Evolutionary conservation across 1,140 invertebrate species (phyloP).

Genomic region (Nylanderia fulva): DNA sequence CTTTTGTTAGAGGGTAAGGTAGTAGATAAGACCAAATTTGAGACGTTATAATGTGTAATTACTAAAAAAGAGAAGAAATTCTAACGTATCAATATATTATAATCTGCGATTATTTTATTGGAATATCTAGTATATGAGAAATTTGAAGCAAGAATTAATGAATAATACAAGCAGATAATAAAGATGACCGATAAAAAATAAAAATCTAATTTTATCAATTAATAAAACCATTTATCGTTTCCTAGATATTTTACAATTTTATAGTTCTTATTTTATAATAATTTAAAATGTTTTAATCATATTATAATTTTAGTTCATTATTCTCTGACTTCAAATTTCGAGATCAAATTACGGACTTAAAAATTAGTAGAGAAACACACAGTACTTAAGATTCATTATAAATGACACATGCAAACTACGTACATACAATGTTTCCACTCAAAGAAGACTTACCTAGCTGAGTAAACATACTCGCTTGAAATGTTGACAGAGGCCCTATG

Average conservation of each 20-base stretch:
- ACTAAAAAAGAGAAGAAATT: neutral
- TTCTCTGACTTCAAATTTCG: neutral
- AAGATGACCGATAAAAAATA: conserved; percentile 4
- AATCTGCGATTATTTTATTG: neutral
- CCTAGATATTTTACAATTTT: neutral
- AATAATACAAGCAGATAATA: neutral
- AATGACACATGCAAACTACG: neutral
- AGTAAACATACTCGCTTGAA: conserved; percentile 46
- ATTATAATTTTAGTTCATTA: neutral
- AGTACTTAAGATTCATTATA: conserved; percentile 35
- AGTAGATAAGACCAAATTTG: neutral
- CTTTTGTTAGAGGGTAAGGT: neutral
- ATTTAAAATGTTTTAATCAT: neutral
- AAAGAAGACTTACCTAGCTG: conserved; percentile 27
- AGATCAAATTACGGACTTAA: neutral
- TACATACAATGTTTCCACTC: conserved; percentile 15
- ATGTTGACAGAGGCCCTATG: conserved; percentile 46
- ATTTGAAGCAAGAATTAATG: neutral
- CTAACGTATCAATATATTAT: neutral
- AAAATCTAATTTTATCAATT: neutral
- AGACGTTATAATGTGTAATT: neutral
- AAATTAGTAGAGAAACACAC: conserved; percentile 3
- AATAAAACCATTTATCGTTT: neutral
- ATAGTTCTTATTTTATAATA: too few species aligned
- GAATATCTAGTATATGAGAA: neutral